Base-by-base conservation (phyloP, 2,888 invertebrate species). In the Atherix ibis region DNA sequence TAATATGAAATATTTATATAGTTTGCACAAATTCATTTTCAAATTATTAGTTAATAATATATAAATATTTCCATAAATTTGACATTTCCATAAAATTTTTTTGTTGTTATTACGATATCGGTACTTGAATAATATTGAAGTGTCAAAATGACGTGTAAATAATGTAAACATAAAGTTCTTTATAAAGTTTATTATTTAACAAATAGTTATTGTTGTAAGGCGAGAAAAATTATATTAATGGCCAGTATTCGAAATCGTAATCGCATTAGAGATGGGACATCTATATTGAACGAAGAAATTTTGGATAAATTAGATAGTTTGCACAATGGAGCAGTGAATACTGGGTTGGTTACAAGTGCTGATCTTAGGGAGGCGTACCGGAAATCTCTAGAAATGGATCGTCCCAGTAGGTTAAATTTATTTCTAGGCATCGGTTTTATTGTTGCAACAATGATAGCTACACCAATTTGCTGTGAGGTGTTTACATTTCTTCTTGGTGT, bases 401-500 rank as follows among this genome's bases (percentile, higher is more conserved):
- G 44, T 12, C 50, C 51, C 4, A 56, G 54, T 38, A 44, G 52
- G 2, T 36, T 53, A 2, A 56, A 52, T 40, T 42, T 53, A 8
- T 54, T 58, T 51, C 54, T 50, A 32, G 45, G 52, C 1, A 38
- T 56, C 26, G 56, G 55, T 5, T 51, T 58, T 13, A 44, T 59
- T 13, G 46, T 52, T 15, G 58, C 58, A 12, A 52, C 58, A 25
- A 44, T 58, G 49, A 40, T 60, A 5, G 52, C 54, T 14, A 58
- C 59, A 4, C 60, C 61, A 3, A 42, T 58, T 24, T 50, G 58
- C 30, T 56, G 61, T 32, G 54, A 56, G 37, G 45, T 50, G 10
- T 51, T 60, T 18, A 53, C 54, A 8, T 58, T 56, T 45, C 43
- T 71, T 43, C 46, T 71, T 45, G 69, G 71, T 47, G 65, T 72